Conservation (phyloP, 1,140 invertebrate genomes). For the Zaprionus ghesquierei region DNA sequence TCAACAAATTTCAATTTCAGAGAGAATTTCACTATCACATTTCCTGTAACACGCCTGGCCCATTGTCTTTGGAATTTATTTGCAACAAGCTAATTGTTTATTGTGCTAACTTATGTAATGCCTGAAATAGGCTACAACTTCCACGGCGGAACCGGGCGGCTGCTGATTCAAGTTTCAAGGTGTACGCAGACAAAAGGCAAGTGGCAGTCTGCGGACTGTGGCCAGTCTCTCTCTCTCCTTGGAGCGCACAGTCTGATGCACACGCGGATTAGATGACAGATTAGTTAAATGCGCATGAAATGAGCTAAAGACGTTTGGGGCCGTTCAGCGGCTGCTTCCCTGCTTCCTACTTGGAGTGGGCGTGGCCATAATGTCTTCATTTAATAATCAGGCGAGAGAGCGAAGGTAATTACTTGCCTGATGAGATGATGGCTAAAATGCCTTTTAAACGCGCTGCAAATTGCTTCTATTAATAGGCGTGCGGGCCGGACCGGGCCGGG, state of each 20-base stretch:
- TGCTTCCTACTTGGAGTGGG: conserved; percentile 52
- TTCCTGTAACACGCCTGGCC: conserved; percentile 37
- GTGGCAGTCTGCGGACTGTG: neutral
- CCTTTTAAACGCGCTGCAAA: conserved; percentile 45
- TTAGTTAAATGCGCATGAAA: conserved; percentile 79
- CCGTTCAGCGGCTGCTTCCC: too few relatives aligned
- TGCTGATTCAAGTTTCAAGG: conserved; percentile 31
- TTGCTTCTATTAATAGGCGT: conserved; percentile 62
- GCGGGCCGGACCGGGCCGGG: too few relatives aligned
- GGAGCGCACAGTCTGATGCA: conserved; percentile 53
- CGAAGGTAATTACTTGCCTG: conserved; percentile 27
- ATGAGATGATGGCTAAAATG: conserved; percentile 25
- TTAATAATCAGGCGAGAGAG: conserved; percentile 61
- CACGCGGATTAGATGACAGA: conserved; percentile 72
- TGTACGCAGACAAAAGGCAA: neutral
- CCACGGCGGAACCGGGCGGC: too few relatives aligned
- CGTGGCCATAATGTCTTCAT: conserved; percentile 71
- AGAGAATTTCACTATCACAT: conserved; percentile 55
- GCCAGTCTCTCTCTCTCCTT: conserved; percentile 34
- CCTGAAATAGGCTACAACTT: neutral
- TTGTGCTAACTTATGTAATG: conserved; percentile 59
- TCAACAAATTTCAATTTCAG: conserved; percentile 48
- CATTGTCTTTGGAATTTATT: conserved; percentile 45
- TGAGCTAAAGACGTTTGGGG: conserved; percentile 48
- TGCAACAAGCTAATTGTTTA: conserved; percentile 66